Evolutionary conservation across 1,140 invertebrate species (phyloP), one percentile per base, ranked within the genome.

Genomic region (Druon quercuslanigerum): DNA sequence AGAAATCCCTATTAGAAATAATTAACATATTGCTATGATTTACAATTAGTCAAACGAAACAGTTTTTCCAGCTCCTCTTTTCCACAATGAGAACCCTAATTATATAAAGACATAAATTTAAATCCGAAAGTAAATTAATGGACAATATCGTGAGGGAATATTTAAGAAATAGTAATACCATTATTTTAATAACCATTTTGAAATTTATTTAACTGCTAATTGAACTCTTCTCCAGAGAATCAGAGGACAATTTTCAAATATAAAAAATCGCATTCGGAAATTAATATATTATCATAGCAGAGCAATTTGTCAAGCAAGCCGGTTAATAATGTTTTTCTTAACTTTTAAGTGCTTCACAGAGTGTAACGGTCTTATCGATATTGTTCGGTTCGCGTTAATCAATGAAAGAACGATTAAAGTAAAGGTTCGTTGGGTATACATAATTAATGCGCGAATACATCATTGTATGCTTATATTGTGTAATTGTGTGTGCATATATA

Each of bases 11-110:
- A 9, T 19, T 54, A 17, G 52, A 17, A n/a, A 54, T 19, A 84
- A 79, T 82, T 82, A 85, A 84, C 80, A 46, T 87, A 87, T 87
- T 87, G 84, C 85, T 87, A 86, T 87, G 83, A 84, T 85, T 85
- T 85, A 83, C 79, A 82, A 84, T 82, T 77, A 82, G 40, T 75
- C 52, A 80, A 83, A 70, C 82, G 82, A 76, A 79, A 76, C 74
- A 82, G 57, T 73, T 72, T 78, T 71, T 66, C 79, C 52, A 79
- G 9, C 33, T 66, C 40, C 70, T 57, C 60, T 72, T 70, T 70
- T 80, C 71, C 51, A 76, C 17, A 54, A 51, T 46, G 8, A 46
- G 9, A 46, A 46, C 1, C 8, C 40, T 46, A 46, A 46, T 46
- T 46, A 46, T 9, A 46, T 40, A 72, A 51, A 52, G 46, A 57